phyloP scores from a whole-genome alignment of 2,113 vertebrate genomes.

The Calidris pugnax region DNA sequence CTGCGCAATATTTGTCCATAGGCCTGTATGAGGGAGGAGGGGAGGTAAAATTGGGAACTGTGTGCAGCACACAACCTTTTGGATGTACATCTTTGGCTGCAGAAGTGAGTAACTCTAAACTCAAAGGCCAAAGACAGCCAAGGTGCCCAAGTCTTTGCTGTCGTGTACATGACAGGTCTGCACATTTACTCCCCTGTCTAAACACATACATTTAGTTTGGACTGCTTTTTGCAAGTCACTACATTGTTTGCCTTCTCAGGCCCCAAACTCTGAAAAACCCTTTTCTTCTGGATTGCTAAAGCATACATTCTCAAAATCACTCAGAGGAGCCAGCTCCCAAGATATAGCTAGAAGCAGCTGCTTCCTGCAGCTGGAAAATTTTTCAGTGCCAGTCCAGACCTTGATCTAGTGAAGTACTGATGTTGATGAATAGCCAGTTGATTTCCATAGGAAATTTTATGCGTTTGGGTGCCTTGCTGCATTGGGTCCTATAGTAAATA shows the following conservation, averaged over 20 bases:
- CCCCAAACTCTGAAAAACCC: not conserved
- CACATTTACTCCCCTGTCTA: not conserved
- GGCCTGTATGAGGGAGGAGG: not conserved
- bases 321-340: not conserved
- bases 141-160: not conserved
- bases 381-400: not conserved
- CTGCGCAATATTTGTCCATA: not conserved
- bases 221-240: not conserved
- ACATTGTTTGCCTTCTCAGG: not conserved
- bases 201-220: not conserved
- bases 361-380: not conserved
- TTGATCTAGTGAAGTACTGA: not conserved
- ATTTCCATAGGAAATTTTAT: not conserved
- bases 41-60: not conserved
- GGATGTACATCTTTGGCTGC: slow-evolving; percentile 23
- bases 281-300: not conserved
- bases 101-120: slow-evolving; percentile 44
- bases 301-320: not conserved
- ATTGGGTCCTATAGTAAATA: not conserved
- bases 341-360: not conserved
- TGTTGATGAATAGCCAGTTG: not conserved
- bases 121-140: slow-evolving; percentile 25
- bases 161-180: not conserved
- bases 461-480: not conserved
- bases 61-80: not conserved